Evolutionary conservation across 1,140 invertebrate genomes (phyloP).

Genomic region (Aphidius gifuensis): DNA sequence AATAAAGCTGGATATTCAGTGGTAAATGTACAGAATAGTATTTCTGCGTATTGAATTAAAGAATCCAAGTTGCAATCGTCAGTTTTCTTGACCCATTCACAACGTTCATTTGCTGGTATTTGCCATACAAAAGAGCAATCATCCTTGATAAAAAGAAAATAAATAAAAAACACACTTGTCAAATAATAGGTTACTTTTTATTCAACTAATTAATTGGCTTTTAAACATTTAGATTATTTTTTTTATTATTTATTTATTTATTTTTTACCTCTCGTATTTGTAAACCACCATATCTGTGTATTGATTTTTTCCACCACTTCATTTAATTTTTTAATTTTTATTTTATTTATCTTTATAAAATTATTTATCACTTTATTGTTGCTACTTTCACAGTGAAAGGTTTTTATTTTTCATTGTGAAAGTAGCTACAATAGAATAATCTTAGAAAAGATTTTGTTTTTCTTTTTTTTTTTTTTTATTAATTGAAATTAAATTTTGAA

Average conservation of each 20-base stretch:
- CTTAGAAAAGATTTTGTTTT: neutral
- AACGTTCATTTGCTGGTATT: constrained; percentile 36
- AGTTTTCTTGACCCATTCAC: constrained; percentile 41
- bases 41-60: constrained; percentile 38
- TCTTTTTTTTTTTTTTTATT: neutral
- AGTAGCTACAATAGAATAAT: no score
- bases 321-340: constrained; percentile 9
- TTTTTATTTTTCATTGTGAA: no score
- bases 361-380: no score
- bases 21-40: constrained; percentile 45
- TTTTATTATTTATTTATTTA: constrained; percentile 10
- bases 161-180: constrained; percentile 8
- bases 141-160: constrained; percentile 35
- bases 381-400: no score
- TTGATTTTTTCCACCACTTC: constrained; percentile 6
- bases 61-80: constrained; percentile 39
- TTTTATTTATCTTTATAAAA: no score
- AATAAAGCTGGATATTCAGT: constrained; percentile 35
- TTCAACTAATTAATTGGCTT: neutral
- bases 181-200: constrained; percentile 5
- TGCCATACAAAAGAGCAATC: constrained; percentile 50
- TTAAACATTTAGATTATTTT: neutral
- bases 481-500: neutral
- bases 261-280: constrained; percentile 36
- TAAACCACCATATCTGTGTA: constrained; percentile 29